Evolutionary conservation across 2,888 invertebrate species (phyloP), one percentile per base, ranked within the genome.

Genomic region (Callyntrura sp.): DNA sequence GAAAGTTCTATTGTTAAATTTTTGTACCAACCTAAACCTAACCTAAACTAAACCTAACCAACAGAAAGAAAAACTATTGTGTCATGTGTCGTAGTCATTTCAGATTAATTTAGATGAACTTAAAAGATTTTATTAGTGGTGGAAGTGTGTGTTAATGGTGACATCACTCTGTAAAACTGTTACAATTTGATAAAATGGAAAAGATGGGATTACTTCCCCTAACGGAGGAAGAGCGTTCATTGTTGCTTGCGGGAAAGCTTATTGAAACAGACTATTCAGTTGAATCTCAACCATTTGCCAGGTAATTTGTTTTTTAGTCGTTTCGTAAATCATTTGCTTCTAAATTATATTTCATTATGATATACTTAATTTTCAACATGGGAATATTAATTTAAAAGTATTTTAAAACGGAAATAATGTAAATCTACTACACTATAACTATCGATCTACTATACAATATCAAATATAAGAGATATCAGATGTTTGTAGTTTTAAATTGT

Each of bases 211-310:
- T 97, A 94, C 95, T 97, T 95, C 96, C 96, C 95, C 95, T 97
- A 94, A 96, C 96, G 88, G 96, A 96, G 94, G 96, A 96, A 94
- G 95, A 96, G 94, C 95, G 97, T 94, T 95, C 96, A 94, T 96
- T 95, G 94, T 95, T 97, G 94, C 96, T 97, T 94, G 96, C 96
- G 94, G 96, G 96, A 94, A 96, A 96, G 94, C 96, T 97, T 94
- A 97, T 97, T 95, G 96, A 96, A 94, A 96, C 96, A 94, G 96
- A 97, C 93, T 97, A 97, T 95, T 96, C 97, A 95, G 97, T 97
- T 94, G 97, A 97, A 95, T 97, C 97, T 95, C 97, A 97, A 94
- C 97, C 97, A 94, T 97, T 97, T 95, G 97, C 97, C 96, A 97
- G 97, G 97, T 97, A 95, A 95, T 95, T 28, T 25, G 23, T 60